Evolutionary conservation across 2,113 vertebrate species (phyloP).

Genomic region (Gallinago undulata): DNA sequence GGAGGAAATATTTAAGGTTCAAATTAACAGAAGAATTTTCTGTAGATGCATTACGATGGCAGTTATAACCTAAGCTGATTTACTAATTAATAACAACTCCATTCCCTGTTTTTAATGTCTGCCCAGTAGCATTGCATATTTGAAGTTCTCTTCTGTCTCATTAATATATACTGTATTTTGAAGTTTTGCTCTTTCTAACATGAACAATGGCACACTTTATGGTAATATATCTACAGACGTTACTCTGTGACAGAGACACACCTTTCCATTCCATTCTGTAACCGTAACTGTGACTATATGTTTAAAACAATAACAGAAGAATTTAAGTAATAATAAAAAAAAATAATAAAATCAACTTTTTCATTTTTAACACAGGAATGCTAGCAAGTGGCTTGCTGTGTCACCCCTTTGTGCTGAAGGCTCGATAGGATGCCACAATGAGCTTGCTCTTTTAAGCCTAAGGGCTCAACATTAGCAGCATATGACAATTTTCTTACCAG

Average conservation of each 20-base stretch:
- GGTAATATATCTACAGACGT: neutral
- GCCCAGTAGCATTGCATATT: neutral
- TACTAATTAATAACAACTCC: neutral
- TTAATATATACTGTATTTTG: neutral
- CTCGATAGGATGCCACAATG: conserved; percentile 39
- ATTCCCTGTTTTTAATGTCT: neutral
- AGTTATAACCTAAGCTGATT: neutral
- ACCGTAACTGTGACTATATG: neutral
- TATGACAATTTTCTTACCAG: conserved; percentile 44
- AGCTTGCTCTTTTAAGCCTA: conserved; percentile 48
- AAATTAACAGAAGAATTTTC: neutral
- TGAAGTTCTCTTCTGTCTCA: neutral
- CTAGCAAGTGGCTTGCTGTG: conserved; percentile 18
- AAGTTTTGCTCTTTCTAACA: neutral
- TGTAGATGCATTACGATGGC: neutral
- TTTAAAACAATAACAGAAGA: conserved; percentile 9
- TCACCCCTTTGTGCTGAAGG: neutral
- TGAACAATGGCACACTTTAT: neutral
- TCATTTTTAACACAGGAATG: neutral
- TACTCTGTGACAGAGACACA: neutral
- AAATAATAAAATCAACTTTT: neutral
- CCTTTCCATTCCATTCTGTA: neutral
- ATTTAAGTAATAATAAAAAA: conserved; percentile 28
- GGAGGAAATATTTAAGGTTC: neutral
- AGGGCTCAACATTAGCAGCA: conserved; percentile 58